These are phyloP conservation scores for Acinonyx jubatus DNA, from an alignment of 2,113 vertebrate genomes.

Conservation along the genomic window DNA sequence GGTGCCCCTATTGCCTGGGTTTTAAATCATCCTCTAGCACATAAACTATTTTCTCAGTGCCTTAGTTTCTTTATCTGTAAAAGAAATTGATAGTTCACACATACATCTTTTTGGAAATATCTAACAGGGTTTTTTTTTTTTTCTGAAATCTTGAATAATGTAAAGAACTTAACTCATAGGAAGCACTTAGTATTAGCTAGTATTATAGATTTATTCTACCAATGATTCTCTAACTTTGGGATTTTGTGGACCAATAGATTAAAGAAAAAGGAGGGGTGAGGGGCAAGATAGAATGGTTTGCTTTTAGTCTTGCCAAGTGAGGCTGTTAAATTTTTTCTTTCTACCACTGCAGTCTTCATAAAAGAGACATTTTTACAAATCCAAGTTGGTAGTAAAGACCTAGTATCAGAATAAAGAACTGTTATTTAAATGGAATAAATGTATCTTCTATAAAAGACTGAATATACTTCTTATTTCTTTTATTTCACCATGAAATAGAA, in stretches of 20 bases:
- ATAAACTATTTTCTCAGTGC: background rate
- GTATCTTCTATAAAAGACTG: background rate
- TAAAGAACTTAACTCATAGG: background rate
- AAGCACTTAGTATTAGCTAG: background rate
- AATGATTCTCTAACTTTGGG: background rate
- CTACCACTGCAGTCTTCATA: background rate
- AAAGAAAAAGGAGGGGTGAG: background rate
- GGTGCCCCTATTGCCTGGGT: background rate
- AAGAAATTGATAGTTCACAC: background rate
- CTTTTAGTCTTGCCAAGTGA: background rate
- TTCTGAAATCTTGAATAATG: background rate
- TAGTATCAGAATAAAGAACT: background rate
- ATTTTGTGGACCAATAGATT: background rate
- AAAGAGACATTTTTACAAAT: constrained; percentile 16
- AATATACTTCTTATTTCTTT: constrained; percentile 7
- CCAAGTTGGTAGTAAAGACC: background rate
- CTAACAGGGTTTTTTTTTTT: background rate
- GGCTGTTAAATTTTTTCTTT: background rate
- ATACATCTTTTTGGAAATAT: background rate
- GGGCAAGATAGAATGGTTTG: background rate
- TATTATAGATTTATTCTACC: background rate
- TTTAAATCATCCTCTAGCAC: background rate
- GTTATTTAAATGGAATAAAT: constrained; percentile 31
- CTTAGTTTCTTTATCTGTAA: background rate
- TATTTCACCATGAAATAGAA: background rate